Conservation (phyloP, 2,113 vertebrate species). For the Tinamus guttatus region DNA sequence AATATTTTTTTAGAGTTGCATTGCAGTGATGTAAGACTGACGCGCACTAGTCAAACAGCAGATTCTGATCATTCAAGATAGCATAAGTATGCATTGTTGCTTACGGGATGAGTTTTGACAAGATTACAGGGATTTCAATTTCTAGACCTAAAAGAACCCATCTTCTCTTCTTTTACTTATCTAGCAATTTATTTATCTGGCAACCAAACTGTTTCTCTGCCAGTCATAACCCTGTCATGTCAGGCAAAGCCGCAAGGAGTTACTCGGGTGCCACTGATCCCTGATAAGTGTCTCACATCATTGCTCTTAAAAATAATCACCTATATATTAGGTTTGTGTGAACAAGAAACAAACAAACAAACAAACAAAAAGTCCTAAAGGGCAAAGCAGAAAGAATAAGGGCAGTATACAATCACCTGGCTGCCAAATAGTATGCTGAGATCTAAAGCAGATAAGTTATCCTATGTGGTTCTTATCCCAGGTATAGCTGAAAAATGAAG, state of each 20-base stretch:
- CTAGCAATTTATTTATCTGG: neutral
- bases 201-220: neutral
- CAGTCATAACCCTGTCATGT: neutral
- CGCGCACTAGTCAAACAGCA: neutral
- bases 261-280: neutral
- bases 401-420: neutral
- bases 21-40: neutral
- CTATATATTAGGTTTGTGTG: neutral
- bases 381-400: neutral
- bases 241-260: slow-evolving; percentile 3
- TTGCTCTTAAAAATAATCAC: slow-evolving; percentile 11
- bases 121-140: neutral
- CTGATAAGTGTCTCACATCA: neutral
- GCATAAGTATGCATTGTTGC: neutral
- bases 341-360: slow-evolving; percentile 23
- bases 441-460: neutral
- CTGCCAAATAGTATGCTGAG: neutral
- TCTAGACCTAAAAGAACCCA: neutral
- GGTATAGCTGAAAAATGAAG: neutral
- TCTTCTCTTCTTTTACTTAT: neutral
- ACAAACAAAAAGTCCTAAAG: neutral
- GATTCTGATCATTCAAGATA: neutral
- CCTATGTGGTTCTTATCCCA: neutral
- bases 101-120: neutral
- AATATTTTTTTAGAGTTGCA: slow-evolving; percentile 4